Evolutionary conservation across 2,113 vertebrate genomes (phyloP).

Genomic region (Oceanodroma tethys): DNA sequence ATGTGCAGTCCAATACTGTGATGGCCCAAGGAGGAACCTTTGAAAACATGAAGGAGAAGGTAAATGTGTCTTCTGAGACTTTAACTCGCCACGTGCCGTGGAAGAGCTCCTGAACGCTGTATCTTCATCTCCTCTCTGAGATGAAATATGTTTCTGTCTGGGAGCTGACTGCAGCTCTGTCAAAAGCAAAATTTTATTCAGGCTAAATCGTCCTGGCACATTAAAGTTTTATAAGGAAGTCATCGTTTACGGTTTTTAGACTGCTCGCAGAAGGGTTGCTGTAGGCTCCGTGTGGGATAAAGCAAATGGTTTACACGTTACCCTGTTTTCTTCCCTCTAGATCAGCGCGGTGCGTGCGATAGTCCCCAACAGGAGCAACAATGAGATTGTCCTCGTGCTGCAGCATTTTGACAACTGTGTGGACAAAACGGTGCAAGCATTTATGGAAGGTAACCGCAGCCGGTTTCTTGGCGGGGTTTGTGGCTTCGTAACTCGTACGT

Average conservation of each 20-base stretch:
- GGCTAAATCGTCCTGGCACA: neutral
- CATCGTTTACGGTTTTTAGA: neutral
- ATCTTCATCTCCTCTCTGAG: neutral
- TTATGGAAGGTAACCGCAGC: constrained; percentile 87
- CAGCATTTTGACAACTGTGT: constrained; percentile 96
- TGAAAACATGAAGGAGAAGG: constrained; percentile 97
- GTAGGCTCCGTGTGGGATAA: neutral
- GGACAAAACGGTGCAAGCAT: constrained; percentile 91
- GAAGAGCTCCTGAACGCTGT: neutral
- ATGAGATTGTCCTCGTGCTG: constrained; percentile 92
- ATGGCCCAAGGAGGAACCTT: constrained; percentile 93
- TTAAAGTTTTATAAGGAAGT: neutral
- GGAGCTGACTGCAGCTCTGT: neutral
- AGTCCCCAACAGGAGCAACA: constrained; percentile 96
- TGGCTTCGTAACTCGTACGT: neutral
- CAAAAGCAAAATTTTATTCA: neutral
- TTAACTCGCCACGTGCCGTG: neutral
- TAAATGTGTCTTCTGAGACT: constrained; percentile 48
- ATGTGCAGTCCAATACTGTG: constrained; percentile 92
- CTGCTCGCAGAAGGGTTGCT: neutral
- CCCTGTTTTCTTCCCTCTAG: constrained; percentile 59
- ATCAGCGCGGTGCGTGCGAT: constrained; percentile 90
- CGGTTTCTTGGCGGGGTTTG: neutral
- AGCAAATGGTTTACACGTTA: neutral
- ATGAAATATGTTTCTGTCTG: neutral